Evolutionary conservation across 2,797 vertebrate genomes (phyloP).

Genomic region (Scyliorhinus canicula): DNA sequence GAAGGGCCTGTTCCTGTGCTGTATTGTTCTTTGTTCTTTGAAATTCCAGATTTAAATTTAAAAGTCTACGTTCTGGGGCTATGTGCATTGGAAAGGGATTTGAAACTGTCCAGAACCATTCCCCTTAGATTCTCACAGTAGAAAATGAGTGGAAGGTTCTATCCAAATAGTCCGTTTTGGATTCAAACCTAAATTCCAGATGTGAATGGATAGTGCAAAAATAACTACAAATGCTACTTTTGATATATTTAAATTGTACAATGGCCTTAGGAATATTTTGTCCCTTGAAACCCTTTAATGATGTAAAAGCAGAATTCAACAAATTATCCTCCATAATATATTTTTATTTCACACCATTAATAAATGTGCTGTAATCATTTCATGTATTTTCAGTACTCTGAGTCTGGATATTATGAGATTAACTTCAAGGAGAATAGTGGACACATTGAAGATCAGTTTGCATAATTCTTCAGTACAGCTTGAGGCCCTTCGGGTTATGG

Average conservation of each 20-base stretch:
- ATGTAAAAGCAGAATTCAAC: constrained; percentile 13
- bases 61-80: neutral
- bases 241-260: neutral
- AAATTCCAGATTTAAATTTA: neutral
- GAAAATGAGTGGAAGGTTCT: neutral
- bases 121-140: neutral
- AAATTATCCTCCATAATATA: constrained; percentile 32
- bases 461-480: constrained; percentile 72
- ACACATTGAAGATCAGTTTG: constrained; percentile 70
- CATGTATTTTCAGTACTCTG: constrained; percentile 57
- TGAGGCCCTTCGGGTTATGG: constrained; percentile 73
- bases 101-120: neutral
- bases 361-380: neutral
- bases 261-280: neutral
- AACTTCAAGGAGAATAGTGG: constrained; percentile 70
- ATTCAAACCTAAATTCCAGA: neutral
- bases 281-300: neutral
- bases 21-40: no score
- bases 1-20: no score
- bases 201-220: neutral
- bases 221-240: neutral
- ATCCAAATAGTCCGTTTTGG: neutral
- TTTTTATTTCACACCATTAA: constrained; percentile 12
- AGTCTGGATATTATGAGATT: constrained; percentile 73
- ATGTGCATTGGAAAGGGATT: neutral